Evolutionary conservation across 23 tunicate species (phyloP), one percentile per base, ranked within the genome.

Genomic region (Clavelina lepadiformis): DNA sequence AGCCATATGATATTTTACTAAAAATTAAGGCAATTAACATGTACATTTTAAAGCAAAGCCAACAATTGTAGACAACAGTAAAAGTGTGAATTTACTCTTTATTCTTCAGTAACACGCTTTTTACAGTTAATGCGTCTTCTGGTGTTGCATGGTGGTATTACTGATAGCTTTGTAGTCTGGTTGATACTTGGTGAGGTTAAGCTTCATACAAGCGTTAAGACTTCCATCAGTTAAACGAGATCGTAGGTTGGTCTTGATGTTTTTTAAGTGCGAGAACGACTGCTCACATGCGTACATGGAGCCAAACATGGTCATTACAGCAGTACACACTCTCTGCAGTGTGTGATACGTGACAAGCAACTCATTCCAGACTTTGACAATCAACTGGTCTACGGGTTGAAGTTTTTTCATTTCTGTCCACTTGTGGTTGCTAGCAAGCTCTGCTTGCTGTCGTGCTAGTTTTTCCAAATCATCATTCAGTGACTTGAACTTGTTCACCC

Each of bases 401-500:
- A 20, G 60, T 54, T 54, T 54, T 54, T 54, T 54, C 23, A 55
- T 55, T 55, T 55, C 61, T 55, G 61, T 55, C 61, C 61, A 55
- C 61, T 55, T 22, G 61, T 55, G 61, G 61, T 55, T 55, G 61
- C 15, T 19, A 18, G 61, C 61, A 47, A 28, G 66, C 66, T 60
- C 49, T 60, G 66, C 66, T 60, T 31, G 47, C 21, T 60, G 66
- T 60, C 49, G 66, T 60, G 44, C 49, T 25, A 23, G 66, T 28
- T 11, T 60, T 60, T 60, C 66, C 66, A 60, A 60, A 60, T 60
- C 21, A 25, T 60, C 49, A 60, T 60, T 25, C 66, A 60, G 66
- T 60, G 66, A 60, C 66, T 60, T 60, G 66, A 60, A 60, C 49
- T 60, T 60, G 49, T 60, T 60, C 21, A 60, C 66, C 47, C 66